Percentiles rank a stretch among this genome's conserved stretches.
phyloP scores from a whole-genome alignment of 2,797 vertebrate species.

The Clarias pachynema region DNA sequence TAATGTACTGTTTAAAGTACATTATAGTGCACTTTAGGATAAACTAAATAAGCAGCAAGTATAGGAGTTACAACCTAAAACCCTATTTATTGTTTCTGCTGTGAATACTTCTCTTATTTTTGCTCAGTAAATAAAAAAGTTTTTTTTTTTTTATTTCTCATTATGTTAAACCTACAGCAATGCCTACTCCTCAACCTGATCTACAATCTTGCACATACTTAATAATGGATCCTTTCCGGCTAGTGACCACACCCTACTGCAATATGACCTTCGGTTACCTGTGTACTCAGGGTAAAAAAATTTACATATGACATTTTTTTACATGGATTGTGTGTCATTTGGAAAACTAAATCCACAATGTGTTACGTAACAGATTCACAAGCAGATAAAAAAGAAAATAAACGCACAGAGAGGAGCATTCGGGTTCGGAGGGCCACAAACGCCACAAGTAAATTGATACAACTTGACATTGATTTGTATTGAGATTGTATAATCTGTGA shows the following conservation, averaged over 20 bases:
- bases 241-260: constrained; percentile 65
- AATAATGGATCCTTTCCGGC: constrained; percentile 62
- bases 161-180: not conserved
- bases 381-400: not conserved
- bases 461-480: no score
- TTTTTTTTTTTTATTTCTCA: not conserved
- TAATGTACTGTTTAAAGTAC: not conserved
- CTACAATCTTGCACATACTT: constrained; percentile 66
- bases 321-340: not conserved
- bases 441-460: not conserved
- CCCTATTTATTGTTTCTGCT: not conserved
- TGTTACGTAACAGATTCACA: not conserved
- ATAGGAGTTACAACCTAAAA: not conserved
- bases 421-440: not conserved
- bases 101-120: not conserved
- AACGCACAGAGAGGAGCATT: not conserved
- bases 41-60: not conserved
- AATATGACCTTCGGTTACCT: constrained; percentile 62
- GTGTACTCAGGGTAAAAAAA: constrained; percentile 69
- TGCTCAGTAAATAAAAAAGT: not conserved
- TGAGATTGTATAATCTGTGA: not conserved
- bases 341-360: not conserved
- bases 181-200: no score
- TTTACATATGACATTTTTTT: not conserved
- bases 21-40: not conserved